Evolutionary conservation across 2,113 vertebrate genomes (phyloP).

Genomic region (Calidris pugnax): DNA sequence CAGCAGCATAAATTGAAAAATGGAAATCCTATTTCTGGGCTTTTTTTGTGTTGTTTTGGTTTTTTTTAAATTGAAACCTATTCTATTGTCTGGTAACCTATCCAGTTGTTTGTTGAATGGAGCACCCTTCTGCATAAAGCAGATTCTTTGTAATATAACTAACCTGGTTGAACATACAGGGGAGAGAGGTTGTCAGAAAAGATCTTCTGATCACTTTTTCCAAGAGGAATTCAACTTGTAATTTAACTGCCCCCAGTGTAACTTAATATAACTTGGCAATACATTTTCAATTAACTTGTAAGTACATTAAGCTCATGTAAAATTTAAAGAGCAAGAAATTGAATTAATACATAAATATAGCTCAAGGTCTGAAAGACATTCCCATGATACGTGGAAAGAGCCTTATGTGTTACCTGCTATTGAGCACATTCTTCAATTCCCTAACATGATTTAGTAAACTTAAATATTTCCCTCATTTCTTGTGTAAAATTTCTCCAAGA

Average conservation of each 20-base stretch:
- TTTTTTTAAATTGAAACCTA: not conserved
- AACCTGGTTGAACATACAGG: not conserved
- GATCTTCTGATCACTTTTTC: not conserved
- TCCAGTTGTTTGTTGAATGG: not conserved
- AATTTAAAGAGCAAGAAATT: conserved; percentile 1
- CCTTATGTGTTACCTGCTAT: not conserved
- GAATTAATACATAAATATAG: not conserved
- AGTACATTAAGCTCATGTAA: not conserved
- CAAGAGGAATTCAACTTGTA: not conserved
- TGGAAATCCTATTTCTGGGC: not conserved
- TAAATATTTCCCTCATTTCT: not conserved
- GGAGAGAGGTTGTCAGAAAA: not conserved
- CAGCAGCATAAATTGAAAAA: not conserved
- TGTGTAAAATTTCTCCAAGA: not conserved
- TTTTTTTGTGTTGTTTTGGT: not conserved
- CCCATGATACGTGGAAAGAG: not conserved
- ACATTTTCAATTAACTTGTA: not conserved
- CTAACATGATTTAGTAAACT: not conserved
- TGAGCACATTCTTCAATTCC: not conserved
- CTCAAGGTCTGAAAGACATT: not conserved
- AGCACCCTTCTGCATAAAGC: not conserved
- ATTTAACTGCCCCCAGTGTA: not conserved
- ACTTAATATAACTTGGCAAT: not conserved
- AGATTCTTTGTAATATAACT: not conserved
- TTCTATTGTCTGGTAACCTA: not conserved